Evolutionary conservation across 2,797 vertebrate genomes (phyloP).

Genomic region (Xiphophorus birchmanni): DNA sequence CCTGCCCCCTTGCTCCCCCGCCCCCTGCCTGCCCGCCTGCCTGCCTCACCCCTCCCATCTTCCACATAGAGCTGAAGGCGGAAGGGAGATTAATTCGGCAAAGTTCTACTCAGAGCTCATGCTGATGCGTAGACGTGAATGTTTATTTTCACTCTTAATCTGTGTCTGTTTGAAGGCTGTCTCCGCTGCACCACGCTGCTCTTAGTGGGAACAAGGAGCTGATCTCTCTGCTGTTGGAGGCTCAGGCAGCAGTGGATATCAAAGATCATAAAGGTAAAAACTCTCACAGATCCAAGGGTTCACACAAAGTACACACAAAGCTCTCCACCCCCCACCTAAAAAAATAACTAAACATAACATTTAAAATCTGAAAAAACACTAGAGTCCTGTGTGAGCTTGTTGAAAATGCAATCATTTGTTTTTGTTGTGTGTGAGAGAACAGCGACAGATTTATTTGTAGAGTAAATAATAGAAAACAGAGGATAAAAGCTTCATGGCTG

Average conservation of each 20-base stretch:
- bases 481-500: constrained; percentile 24
- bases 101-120: constrained; percentile 65
- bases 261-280: constrained; percentile 93
- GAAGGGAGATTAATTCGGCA: constrained; percentile 69
- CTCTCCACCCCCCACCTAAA: not conserved
- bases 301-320: constrained; percentile 21
- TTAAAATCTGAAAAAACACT: not conserved
- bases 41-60: constrained; percentile 38
- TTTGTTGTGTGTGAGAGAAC: constrained; percentile 6
- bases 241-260: constrained; percentile 95
- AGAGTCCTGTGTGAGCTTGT: constrained; percentile 19
- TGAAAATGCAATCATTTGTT: constrained; percentile 32
- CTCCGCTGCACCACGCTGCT: constrained; percentile 93
- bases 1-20: not conserved
- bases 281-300: not conserved
- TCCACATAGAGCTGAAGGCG: constrained; percentile 65
- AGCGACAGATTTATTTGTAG: constrained; percentile 57
- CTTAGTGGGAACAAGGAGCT: constrained; percentile 95
- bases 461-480: constrained; percentile 56
- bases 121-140: constrained; percentile 43
- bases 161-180: constrained; percentile 86
- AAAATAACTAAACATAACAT: constrained; percentile 12
- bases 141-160: constrained; percentile 59
- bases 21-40: not conserved
- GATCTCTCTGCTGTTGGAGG: constrained; percentile 93